phyloP scores from a whole-genome alignment of 2,797 vertebrate species.

The Lepidocolaptes lacrymiger region DNA sequence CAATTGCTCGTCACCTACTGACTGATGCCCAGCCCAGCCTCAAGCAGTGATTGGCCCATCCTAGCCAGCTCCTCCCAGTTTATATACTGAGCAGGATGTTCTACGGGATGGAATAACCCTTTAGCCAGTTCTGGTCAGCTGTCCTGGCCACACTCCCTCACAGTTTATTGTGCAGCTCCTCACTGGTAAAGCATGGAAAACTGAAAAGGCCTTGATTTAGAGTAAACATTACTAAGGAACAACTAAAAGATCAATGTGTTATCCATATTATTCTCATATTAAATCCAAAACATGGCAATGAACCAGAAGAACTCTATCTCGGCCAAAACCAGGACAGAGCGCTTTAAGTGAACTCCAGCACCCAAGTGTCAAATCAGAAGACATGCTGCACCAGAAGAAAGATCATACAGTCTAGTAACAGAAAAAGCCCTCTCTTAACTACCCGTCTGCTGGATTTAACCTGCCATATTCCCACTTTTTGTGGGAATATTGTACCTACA shows the following conservation, averaged over 20 bases:
- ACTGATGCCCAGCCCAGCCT: no score
- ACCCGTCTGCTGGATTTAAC: neutral
- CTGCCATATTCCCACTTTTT: neutral
- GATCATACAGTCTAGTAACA: neutral
- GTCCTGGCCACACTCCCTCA: neutral
- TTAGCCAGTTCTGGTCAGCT: neutral
- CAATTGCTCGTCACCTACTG: neutral
- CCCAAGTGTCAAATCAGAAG: neutral
- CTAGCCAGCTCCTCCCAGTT: neutral
- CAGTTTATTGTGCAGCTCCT: neutral
- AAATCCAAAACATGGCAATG: neutral
- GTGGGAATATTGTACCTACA: no score
- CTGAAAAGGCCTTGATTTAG: neutral
- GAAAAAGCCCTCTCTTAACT: neutral
- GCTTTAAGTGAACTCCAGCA: neutral
- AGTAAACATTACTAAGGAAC: neutral
- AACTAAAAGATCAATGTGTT: neutral
- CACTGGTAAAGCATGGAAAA: neutral
- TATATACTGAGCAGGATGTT: neutral
- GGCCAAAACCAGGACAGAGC: neutral
- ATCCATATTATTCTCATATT: neutral
- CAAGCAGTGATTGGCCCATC: neutral
- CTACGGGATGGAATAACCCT: rapidly evolving
- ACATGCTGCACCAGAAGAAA: neutral
- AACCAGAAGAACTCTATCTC: neutral